A percentile compares a stretch with the other conserved stretches of the same genome.
phyloP scores from a whole-genome alignment of 2,797 vertebrate species.

The Mareca strepera region DNA sequence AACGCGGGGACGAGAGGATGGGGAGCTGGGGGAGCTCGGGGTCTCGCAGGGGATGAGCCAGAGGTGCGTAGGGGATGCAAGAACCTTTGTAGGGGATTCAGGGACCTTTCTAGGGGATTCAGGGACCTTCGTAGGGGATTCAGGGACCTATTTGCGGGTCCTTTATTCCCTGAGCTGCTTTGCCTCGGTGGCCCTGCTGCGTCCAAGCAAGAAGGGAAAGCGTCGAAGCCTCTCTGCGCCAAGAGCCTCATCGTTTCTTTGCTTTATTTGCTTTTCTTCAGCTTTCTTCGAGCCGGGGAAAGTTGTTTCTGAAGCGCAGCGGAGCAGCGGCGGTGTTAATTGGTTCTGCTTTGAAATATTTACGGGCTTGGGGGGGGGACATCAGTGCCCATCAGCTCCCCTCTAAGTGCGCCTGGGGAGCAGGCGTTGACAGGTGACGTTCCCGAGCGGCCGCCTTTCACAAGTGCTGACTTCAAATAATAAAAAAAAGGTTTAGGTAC shows the following conservation, averaged over 20 bases:
- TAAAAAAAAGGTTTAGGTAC: background rate
- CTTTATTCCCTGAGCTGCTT: background rate
- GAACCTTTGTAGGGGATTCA: background rate
- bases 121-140: too few relatives aligned
- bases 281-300: background rate
- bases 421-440: background rate
- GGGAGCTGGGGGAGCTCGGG: background rate
- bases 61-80: background rate
- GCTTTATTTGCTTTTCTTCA: background rate
- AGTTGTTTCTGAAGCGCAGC: background rate
- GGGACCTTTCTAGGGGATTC: background rate
- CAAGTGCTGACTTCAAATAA: background rate
- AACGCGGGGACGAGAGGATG: background rate
- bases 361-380: background rate
- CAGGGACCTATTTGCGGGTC: background rate
- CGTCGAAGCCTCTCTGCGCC: background rate
- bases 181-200: too few relatives aligned
- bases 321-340: conserved; percentile 7
- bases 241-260: background rate
- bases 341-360: conserved; percentile 49
- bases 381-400: background rate
- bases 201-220: background rate
- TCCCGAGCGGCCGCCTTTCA: background rate
- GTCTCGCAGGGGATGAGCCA: background rate
- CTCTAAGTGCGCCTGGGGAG: background rate